These are phyloP conservation scores for Ciona savignyi DNA, from an alignment of 23 tunicate genomes.

Conservation along the genomic window DNA sequence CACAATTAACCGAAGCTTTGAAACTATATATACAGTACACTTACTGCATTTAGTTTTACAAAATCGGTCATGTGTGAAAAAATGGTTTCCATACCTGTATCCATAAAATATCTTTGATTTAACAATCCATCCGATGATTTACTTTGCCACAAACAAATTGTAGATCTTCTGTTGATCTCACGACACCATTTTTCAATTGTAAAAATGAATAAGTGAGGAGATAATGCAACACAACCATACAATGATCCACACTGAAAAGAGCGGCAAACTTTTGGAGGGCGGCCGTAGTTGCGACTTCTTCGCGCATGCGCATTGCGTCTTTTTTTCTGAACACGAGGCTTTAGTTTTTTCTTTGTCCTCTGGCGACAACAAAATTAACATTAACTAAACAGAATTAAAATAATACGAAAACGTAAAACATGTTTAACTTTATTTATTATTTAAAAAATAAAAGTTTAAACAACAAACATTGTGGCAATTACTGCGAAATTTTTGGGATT, in stretches of 20 bases:
- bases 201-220: background rate
- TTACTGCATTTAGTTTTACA: too few species aligned
- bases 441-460: too few species aligned
- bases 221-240: background rate
- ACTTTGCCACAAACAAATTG: background rate
- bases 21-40: too few species aligned
- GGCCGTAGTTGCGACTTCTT: background rate
- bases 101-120: background rate
- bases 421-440: too few species aligned
- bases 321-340: background rate
- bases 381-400: too few species aligned
- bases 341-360: background rate
- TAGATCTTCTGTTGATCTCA: background rate
- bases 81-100: background rate
- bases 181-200: background rate
- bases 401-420: too few species aligned
- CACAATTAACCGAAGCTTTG: too few species aligned
- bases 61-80: background rate
- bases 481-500: too few species aligned
- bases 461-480: too few species aligned
- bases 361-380: too few species aligned
- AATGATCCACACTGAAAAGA: background rate
- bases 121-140: background rate
- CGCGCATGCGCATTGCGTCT: background rate
- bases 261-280: background rate